Percentiles rank a stretch among this genome's conserved stretches.
phyloP scores from a whole-genome alignment of 2,113 vertebrate species.

The Nycticorax nycticorax region DNA sequence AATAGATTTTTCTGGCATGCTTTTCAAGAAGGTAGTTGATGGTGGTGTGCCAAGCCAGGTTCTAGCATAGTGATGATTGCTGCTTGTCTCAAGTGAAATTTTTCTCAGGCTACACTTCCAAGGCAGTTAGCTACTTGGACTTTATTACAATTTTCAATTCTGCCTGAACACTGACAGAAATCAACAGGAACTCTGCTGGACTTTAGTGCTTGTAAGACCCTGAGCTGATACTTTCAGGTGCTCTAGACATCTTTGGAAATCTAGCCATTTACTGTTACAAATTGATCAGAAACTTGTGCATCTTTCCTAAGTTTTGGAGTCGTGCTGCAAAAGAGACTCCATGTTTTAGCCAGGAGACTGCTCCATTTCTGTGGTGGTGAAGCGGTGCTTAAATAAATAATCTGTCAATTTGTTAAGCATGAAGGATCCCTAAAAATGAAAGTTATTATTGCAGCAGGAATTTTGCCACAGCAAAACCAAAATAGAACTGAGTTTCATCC shows the following conservation, averaged over 20 bases:
- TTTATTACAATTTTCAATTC: neutral
- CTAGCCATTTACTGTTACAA: neutral
- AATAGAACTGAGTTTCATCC: neutral
- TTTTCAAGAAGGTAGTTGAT: neutral
- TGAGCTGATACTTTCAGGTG: neutral
- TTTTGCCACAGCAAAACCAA: constrained; percentile 65
- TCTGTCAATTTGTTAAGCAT: constrained; percentile 36
- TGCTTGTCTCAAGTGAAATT: neutral
- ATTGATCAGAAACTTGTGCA: neutral
- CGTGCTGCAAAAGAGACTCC: neutral
- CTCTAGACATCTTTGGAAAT: neutral
- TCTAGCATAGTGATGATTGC: neutral
- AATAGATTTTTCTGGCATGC: neutral
- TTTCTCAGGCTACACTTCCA: neutral
- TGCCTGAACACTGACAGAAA: neutral
- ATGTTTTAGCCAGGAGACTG: neutral
- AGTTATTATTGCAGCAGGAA: constrained; percentile 30
- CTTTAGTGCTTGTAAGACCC: neutral
- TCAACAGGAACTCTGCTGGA: neutral
- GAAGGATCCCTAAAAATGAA: constrained; percentile 61
- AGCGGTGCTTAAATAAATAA: constrained; percentile 10
- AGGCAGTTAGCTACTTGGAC: neutral
- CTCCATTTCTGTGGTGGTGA: constrained; percentile 8
- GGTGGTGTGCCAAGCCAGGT: neutral
- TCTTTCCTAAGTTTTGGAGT: neutral